Evolutionary conservation across 1,140 invertebrate genomes (phyloP).

Genomic region (Tetragonula clypearis): DNA sequence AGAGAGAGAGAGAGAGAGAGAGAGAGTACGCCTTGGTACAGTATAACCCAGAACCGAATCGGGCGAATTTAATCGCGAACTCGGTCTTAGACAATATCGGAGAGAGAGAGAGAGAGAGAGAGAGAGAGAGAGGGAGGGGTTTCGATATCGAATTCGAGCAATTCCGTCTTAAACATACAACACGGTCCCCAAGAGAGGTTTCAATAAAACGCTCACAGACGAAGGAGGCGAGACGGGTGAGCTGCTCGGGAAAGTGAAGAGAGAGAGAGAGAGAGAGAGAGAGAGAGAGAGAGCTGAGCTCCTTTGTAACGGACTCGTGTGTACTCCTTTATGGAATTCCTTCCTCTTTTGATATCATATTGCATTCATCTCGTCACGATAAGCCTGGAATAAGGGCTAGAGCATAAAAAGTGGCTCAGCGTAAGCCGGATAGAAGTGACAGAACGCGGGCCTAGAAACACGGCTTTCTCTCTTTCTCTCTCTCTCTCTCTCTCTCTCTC

Average conservation of each 20-base stretch:
- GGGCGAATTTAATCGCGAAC: constrained; percentile 15
- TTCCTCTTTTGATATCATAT: constrained; percentile 58
- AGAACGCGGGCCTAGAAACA: constrained; percentile 42
- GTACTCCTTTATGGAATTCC: constrained; percentile 46
- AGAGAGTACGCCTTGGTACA: background rate
- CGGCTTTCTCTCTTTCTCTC: constrained; percentile 15
- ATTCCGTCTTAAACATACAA: constrained; percentile 35
- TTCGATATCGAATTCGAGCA: constrained; percentile 10
- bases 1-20: too few relatives aligned
- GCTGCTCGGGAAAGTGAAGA: background rate
- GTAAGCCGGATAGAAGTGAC: constrained; percentile 64
- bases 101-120: too few relatives aligned
- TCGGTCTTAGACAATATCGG: constrained; percentile 17
- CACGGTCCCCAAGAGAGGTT: background rate
- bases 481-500: background rate
- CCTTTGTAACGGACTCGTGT: constrained; percentile 17
- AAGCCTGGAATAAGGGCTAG: constrained; percentile 58
- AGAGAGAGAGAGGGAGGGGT: too few relatives aligned
- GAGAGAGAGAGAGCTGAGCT: background rate
- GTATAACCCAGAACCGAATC: background rate
- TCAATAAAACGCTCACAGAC: constrained; percentile 29
- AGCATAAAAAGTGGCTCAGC: constrained; percentile 62
- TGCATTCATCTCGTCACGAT: constrained; percentile 58
- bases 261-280: background rate
- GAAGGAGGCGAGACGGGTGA: background rate